Percentiles rank a stretch among this genome's conserved stretches.
Evolutionary conservation across 2,113 vertebrate genomes (phyloP).

Genomic region (Himantopus leucocephalus): DNA sequence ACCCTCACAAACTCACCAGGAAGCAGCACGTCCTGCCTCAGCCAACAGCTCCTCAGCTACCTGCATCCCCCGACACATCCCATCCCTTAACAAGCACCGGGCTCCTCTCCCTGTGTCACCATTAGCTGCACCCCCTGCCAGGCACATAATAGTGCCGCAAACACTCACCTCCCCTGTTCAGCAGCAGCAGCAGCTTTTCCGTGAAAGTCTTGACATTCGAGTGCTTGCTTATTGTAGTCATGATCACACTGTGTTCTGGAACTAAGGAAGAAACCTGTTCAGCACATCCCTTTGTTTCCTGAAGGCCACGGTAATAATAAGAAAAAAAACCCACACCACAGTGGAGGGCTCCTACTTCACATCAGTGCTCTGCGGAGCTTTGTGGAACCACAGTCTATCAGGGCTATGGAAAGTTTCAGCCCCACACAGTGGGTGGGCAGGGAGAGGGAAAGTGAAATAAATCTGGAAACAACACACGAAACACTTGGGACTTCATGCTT

Average conservation of each 20-base stretch:
- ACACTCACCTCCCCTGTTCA: constrained; percentile 91
- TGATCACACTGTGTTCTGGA: constrained; percentile 89
- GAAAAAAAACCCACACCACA: background rate
- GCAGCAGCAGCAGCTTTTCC: constrained; percentile 90
- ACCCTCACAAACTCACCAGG: background rate
- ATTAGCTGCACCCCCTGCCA: background rate
- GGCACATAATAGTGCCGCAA: background rate
- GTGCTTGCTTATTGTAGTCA: constrained; percentile 88
- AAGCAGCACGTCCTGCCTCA: background rate
- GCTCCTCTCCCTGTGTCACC: background rate
- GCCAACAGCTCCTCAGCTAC: background rate
- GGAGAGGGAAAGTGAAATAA: background rate
- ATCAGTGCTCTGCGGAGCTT: background rate
- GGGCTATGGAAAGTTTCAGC: background rate
- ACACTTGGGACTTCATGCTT: background rate
- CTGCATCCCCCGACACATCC: background rate
- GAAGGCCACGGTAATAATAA: background rate
- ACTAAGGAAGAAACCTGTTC: constrained; percentile 70
- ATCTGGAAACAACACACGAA: background rate
- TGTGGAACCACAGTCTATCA: background rate
- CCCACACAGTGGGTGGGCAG: background rate
- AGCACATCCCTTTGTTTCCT: background rate
- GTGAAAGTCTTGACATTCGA: constrained; percentile 90
- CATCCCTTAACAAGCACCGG: rapidly evolving
- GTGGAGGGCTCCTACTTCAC: background rate